Evolutionary conservation across 2,113 vertebrate genomes (phyloP), one percentile per base, ranked within the genome.

Genomic region (Chaetura pelagica): DNA sequence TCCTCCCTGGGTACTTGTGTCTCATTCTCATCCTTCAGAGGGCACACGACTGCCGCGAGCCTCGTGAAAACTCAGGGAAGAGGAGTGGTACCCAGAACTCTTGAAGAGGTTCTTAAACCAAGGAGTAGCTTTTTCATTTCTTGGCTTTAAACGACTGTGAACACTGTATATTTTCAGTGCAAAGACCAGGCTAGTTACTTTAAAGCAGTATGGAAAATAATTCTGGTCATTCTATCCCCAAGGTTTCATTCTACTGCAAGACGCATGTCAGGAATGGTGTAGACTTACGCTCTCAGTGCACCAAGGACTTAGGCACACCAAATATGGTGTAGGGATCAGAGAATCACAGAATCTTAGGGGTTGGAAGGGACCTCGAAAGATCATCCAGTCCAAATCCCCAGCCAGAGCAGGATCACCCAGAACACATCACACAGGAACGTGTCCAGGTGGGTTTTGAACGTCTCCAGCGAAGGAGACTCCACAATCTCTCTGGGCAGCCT

Each of bases 131-230:
- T 15, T 71, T 71, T 51, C 15, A 46, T 59, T 23, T 66, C 55
- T 82, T 74, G 27, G 59, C 35, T 13, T 54, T 35, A 42, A 61
- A 16, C 35, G 10, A 27, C n/a, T 35, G 15, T 57, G 32, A 72
- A 15, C 27, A 52, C 10, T 0, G 0, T 68, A 23, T 18, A 12
- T 49, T 66, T 84, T 66, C 54, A 62, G 46, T 13, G 32, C 34
- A 5, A 85, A 79, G 18, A 34, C 49, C n/a, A 63, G 42, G 21
- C 5, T 23, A 24, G 23, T 46, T 72, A 15, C 12, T 42, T 73
- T 49, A 66, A 58, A 89, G 46, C 15, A 51, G 6, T 34, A 32
- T 38, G 75, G 32, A 40, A 77, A 71, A 71, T 24, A 71, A 32
- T 22, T 7, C 16, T 30, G n/a, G 24, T 66, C 49, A 58, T 88